These are phyloP conservation scores for Cataglyphis cursor DNA, from an alignment of 2,888 invertebrate species.

Conservation along the genomic window DNA sequence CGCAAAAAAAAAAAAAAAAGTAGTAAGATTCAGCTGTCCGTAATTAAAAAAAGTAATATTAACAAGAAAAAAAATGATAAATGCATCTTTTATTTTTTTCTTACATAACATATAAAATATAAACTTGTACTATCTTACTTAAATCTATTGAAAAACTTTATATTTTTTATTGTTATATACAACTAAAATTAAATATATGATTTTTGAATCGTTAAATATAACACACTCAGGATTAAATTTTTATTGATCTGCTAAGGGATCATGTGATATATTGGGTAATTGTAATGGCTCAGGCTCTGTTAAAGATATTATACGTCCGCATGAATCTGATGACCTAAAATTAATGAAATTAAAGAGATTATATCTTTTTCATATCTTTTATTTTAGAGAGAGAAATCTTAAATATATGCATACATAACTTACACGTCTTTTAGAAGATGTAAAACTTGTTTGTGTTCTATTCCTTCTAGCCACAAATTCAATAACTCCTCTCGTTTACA, in stretches of 20 bases:
- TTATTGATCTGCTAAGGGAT: slow-evolving; percentile 56
- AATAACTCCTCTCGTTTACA: slow-evolving; percentile 97
- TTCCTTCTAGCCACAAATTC: slow-evolving; percentile 97
- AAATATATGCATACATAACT: slow-evolving; percentile 79
- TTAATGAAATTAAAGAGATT: neutral
- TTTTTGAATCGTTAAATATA: neutral
- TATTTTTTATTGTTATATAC: slow-evolving; percentile 2
- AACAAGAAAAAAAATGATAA: neutral
- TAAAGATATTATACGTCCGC: slow-evolving; percentile 57
- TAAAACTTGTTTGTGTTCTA: slow-evolving; percentile 97
- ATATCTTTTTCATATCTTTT: neutral
- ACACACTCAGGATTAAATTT: slow-evolving; percentile 1
- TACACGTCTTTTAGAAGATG: slow-evolving; percentile 96
- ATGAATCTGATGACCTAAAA: slow-evolving; percentile 67
- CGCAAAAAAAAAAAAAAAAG: neutral
- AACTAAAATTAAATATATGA: neutral
- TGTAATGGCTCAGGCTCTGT: slow-evolving; percentile 59
- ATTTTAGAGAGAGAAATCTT: neutral
- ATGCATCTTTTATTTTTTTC: slow-evolving; percentile 59
- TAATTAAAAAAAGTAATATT: neutral
- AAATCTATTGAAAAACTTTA: neutral
- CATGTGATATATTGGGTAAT: slow-evolving; percentile 46
- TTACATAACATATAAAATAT: slow-evolving; percentile 28
- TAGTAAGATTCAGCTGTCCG: neutral
- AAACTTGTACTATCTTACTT: neutral